phyloP scores from a whole-genome alignment of 2,888 invertebrate species.

The Myathropa florea region DNA sequence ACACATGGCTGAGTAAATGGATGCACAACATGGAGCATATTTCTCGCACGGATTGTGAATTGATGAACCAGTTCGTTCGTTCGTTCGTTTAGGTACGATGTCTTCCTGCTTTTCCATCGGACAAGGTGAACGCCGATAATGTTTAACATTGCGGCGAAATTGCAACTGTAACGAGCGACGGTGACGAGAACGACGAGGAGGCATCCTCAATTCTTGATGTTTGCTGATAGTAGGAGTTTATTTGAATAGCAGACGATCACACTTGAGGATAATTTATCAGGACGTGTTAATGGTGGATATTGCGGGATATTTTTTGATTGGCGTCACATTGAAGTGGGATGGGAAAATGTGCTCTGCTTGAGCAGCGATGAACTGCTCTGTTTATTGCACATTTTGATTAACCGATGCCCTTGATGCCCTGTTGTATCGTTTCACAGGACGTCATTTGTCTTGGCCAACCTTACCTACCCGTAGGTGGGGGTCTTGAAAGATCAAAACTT shows the following conservation, averaged over 20 bases:
- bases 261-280: conserved; percentile 3
- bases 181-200: neutral
- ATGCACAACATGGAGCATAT: conserved; percentile 52
- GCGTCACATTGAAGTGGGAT: neutral
- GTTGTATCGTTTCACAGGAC: too few relatives aligned
- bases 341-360: neutral
- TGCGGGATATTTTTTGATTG: neutral
- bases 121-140: conserved; percentile 55
- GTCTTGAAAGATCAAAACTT: too few relatives aligned
- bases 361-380: too few relatives aligned
- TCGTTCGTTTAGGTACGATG: neutral
- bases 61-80: conserved; percentile 54
- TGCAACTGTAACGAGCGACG: conserved; percentile 43
- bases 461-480: too few relatives aligned
- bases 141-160: conserved; percentile 44
- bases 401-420: too few relatives aligned
- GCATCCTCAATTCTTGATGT: conserved; percentile 35
- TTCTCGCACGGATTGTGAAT: conserved; percentile 6
- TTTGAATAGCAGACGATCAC: conserved; percentile 15
- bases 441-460: too few relatives aligned
- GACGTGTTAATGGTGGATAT: conserved; percentile 30
- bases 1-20: conserved; percentile 61
- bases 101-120: conserved; percentile 44
- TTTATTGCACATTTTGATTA: too few relatives aligned
- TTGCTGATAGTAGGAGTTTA: conserved; percentile 3